phyloP scores from a whole-genome alignment of 2,113 vertebrate species.

The Zosterops japonicus region DNA sequence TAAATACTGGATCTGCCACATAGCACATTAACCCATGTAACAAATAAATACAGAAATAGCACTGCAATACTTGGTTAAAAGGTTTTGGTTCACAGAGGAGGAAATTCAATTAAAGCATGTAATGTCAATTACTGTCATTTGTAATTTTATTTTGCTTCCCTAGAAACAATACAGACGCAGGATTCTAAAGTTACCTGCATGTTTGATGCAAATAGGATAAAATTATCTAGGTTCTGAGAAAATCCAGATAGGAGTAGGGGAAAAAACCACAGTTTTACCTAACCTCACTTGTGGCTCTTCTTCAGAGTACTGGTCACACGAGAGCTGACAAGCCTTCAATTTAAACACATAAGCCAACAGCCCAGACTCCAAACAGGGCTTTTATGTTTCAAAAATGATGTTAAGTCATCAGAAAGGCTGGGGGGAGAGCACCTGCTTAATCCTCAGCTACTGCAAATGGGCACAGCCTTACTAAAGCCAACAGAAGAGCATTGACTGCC shows the following conservation, averaged over 20 bases:
- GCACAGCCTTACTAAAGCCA: background rate
- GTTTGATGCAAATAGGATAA: conserved; percentile 82
- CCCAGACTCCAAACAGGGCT: background rate
- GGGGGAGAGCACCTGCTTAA: background rate
- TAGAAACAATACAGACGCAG: conserved; percentile 80
- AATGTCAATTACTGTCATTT: conserved; percentile 85
- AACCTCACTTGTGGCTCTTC: conserved; percentile 35
- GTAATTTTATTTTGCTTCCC: conserved; percentile 75
- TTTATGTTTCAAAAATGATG: conserved; percentile 18
- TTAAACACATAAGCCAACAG: conserved; percentile 9
- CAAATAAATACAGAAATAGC: conserved; percentile 78
- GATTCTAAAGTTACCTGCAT: conserved; percentile 81
- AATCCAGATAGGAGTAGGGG: conserved; percentile 70
- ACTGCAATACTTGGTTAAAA: conserved; percentile 77
- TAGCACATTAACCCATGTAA: conserved; percentile 73
- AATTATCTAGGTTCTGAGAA: conserved; percentile 80
- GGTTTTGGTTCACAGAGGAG: conserved; percentile 80
- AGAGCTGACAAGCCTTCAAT: conserved; percentile 5
- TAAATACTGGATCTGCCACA: conserved; percentile 70
- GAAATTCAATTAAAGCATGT: conserved; percentile 82
- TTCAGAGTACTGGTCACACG: conserved; percentile 19
- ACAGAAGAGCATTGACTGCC: background rate
- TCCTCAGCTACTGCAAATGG: background rate
- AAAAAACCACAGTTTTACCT: conserved; percentile 42
- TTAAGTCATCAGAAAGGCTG: conserved; percentile 2